Evolutionary conservation across 2,888 invertebrate genomes (phyloP), one percentile per base, ranked within the genome.

Genomic region (Conops quadrifasciatus): DNA sequence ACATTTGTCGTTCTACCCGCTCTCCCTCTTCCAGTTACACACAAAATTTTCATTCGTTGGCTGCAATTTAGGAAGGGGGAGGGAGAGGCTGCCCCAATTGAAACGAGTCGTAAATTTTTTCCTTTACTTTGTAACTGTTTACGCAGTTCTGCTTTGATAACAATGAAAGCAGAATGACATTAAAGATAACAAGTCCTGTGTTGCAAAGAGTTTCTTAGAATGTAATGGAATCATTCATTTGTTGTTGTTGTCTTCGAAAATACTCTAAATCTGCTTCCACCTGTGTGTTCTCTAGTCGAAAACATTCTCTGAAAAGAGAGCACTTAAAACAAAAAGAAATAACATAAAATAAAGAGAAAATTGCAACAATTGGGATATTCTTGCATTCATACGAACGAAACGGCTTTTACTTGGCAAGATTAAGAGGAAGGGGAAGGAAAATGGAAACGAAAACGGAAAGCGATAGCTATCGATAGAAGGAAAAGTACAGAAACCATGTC

Each of bases 71-170:
- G n/a, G n/a, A n/a, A n/a, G n/a, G n/a, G n/a, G n/a, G n/a, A n/a
- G n/a, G n/a, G n/a, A n/a, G n/a, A n/a, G n/a, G n/a, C n/a, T n/a
- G n/a, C n/a, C n/a, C n/a, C n/a, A n/a, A n/a, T n/a, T n/a, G n/a
- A n/a, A n/a, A n/a, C n/a, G n/a, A n/a, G n/a, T n/a, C n/a, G 49
- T 2, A 16, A n/a, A 1, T 49, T 49, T 49, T 13, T 49, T 49
- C 5, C n/a, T 49, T 49, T 49, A 49, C 45, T 45, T 15, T n/a
- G 45, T 15, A 45, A 45, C 9, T n/a, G n/a, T n/a, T n/a, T n/a
- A n/a, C n/a, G n/a, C n/a, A 45, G 45, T 45, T 59, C 47, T 63
- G 24, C 19, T 15, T 24, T 11, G 63, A 63, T 21, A 63, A 21
- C 45, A n/a, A 45, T 45, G n/a, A 36, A 63, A 43, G 63, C 15